Percentiles rank a stretch among this genome's conserved stretches.
Evolutionary conservation across 1,140 invertebrate species (phyloP).

Genomic region (Limonius californicus): DNA sequence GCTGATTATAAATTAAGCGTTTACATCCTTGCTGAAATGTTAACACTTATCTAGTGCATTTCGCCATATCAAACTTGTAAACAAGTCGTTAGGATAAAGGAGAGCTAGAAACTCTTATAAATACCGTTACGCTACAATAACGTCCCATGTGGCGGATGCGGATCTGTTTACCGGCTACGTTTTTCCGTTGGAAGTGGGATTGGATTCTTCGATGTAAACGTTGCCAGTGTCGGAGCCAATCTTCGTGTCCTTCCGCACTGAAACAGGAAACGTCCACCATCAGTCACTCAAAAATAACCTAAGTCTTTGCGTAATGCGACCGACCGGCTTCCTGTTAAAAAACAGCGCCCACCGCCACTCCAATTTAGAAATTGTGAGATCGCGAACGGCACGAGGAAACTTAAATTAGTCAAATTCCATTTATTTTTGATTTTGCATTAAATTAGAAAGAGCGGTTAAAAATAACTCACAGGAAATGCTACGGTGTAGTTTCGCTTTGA

Average conservation of each 20-base stretch:
- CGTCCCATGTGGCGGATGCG: background rate
- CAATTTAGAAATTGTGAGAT: background rate
- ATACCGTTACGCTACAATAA: background rate
- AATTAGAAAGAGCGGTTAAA: background rate
- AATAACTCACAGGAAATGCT: background rate
- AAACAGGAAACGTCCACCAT: conserved; percentile 31
- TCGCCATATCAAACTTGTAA: too few species aligned
- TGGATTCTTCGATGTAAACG: conserved; percentile 51
- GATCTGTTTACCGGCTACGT: conserved; percentile 15
- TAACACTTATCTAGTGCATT: too few species aligned
- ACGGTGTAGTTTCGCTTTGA: background rate
- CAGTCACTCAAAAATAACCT: conserved; percentile 30
- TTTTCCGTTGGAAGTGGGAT: conserved; percentile 18
- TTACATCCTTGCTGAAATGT: too few species aligned
- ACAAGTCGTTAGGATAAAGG: too few species aligned
- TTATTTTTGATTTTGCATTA: conserved; percentile 10
- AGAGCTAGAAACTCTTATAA: too few species aligned
- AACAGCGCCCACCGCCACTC: background rate
- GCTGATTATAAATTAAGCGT: too few species aligned
- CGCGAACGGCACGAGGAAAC: conserved; percentile 3
- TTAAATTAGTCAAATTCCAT: background rate
- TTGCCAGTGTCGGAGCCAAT: conserved; percentile 48
- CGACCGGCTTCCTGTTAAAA: conserved; percentile 4
- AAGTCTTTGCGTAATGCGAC: conserved; percentile 1
- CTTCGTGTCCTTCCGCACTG: conserved; percentile 43